Base-by-base conservation (phyloP, 2,888 invertebrate genomes). In the Meganola albula region DNA sequence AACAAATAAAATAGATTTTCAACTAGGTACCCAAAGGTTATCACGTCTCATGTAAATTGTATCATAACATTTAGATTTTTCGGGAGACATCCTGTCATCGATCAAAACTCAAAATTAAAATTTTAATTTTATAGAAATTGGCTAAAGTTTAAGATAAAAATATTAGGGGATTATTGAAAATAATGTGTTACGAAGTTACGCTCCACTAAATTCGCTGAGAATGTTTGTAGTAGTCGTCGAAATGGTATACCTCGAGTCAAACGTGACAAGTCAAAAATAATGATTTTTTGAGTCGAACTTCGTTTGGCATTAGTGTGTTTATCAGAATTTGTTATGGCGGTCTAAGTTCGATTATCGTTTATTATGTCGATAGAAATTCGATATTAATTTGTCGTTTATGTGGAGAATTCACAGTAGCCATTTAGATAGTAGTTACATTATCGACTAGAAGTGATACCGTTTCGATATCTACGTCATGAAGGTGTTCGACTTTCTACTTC, bases 91-190 rank as follows among this genome's bases (percentile, higher is more conserved):
- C 58, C 63, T 66, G 70, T 72, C 68, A 69, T 74, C 65, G 63
- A 70, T 42, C 44, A 37, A 53, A 48, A 62, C 42, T 61, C 63
- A 68, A 75, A 74, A 73, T 64, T 20, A 60, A 59, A 55, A 58
- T 53, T 55, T 63, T 63, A 70, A 62, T 69, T 72, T 75, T 74
- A 64, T 69, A 73, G 63, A 58, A n/a, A 78, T 78, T 78, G 80
- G 78, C 73, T 75, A 75, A 70, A 66, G 58, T 44, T 63, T 60
- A 59, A 59, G 63, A 64, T 71, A 68, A 66, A 65, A 68, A 48
- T 66, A 45, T 68, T 76, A 75, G 74, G 58, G 54, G 57, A 67
- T 69, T 65, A 65, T 64, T 61, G 56, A 50, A 48, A 53, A 50
- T 24, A 61, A 66, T 53, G 64, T 63, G 65, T 74, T 70, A 67